phyloP scores from a whole-genome alignment of 1,140 invertebrate genomes.

The Cherax quadricarinatus region DNA sequence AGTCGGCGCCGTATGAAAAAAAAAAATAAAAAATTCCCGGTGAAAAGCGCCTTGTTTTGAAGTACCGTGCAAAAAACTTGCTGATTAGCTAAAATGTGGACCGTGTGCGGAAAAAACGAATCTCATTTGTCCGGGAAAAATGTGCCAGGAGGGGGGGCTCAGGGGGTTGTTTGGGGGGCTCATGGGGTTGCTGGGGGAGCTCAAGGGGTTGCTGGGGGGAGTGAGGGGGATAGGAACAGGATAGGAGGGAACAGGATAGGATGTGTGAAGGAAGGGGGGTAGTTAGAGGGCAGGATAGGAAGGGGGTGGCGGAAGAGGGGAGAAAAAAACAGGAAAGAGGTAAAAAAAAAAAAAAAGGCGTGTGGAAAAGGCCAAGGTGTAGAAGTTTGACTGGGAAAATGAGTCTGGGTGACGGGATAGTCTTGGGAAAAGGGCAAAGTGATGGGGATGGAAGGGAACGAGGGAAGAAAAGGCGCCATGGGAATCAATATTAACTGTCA shows the following conservation, averaged over 20 bases:
- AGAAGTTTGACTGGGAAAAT: too few species aligned
- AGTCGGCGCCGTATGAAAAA: background rate
- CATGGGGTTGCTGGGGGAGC: background rate
- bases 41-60: background rate
- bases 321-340: too few species aligned
- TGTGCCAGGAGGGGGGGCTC: background rate
- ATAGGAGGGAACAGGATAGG: background rate
- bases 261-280: background rate
- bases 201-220: background rate
- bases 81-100: constrained; percentile 1
- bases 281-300: too few species aligned
- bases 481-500: too few species aligned
- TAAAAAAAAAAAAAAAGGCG: too few species aligned
- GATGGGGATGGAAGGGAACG: too few species aligned
- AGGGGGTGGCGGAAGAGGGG: too few species aligned
- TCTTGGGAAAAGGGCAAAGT: too few species aligned
- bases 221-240: background rate
- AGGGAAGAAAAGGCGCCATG: too few species aligned
- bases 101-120: background rate
- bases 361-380: too few species aligned
- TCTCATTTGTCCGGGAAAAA: background rate
- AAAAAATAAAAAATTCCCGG: background rate
- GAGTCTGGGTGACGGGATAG: too few species aligned
- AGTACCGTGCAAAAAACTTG: background rate
- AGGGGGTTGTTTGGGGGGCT: background rate